phyloP scores from a whole-genome alignment of 2,888 invertebrate species.

The Melieria picta region DNA sequence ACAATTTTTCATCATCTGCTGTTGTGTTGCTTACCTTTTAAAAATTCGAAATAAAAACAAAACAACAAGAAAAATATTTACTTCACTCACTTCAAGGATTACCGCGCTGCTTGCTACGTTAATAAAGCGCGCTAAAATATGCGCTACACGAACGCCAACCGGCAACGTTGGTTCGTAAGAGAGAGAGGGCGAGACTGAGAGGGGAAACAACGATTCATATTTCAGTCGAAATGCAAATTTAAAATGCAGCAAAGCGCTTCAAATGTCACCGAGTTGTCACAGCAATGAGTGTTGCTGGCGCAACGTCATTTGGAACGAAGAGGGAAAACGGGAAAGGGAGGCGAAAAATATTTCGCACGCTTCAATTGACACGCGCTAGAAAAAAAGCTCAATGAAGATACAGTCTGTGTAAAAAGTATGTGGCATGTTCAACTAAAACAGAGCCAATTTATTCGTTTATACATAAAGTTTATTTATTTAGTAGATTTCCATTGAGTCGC shows the following conservation, averaged over 20 bases:
- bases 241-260: slow-evolving; percentile 25
- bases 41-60: neutral
- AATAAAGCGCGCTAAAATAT: slow-evolving; percentile 18
- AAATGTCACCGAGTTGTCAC: slow-evolving; percentile 23
- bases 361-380: no score
- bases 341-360: no score
- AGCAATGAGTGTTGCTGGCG: neutral
- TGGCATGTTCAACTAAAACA: no score
- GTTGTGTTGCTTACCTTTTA: neutral
- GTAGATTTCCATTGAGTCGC: no score
- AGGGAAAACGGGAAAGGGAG: no score
- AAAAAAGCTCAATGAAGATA: no score
- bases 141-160: neutral
- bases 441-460: no score
- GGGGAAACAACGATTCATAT: slow-evolving; percentile 5
- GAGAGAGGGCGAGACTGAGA: no score
- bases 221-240: slow-evolving; percentile 21
- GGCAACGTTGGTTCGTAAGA: neutral
- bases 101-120: slow-evolving; percentile 19
- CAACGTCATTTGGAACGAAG: no score
- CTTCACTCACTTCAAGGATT: neutral
- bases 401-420: no score
- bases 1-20: neutral
- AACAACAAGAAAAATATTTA: neutral
- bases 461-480: no score